Conservation (phyloP, 2,797 vertebrate genomes). For the Salarias fasciatus region DNA sequence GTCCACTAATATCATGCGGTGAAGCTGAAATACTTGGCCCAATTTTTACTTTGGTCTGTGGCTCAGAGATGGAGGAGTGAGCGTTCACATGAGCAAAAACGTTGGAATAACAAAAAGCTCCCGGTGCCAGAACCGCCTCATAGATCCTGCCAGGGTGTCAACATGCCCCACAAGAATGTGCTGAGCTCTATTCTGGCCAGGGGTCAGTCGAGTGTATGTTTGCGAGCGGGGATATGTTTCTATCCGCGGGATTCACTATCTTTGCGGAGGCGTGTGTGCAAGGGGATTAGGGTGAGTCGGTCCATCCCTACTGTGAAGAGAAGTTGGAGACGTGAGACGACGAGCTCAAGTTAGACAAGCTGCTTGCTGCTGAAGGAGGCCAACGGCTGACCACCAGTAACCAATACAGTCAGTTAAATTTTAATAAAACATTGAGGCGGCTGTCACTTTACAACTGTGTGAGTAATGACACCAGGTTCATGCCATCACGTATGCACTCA, state of each 20-base stretch:
- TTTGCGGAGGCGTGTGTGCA: slow-evolving; percentile 21
- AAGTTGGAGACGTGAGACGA: slow-evolving; percentile 15
- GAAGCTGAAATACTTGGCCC: slow-evolving; percentile 59
- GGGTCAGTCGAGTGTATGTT: slow-evolving; percentile 26
- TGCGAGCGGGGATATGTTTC: slow-evolving; percentile 17
- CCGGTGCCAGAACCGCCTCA: slow-evolving; percentile 66
- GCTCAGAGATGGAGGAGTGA: slow-evolving; percentile 54
- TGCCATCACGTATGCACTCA: not conserved
- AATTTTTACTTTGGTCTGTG: slow-evolving; percentile 62
- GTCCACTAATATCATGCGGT: slow-evolving; percentile 55
- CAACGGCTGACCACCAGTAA: slow-evolving; percentile 24
- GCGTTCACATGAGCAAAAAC: slow-evolving; percentile 63
- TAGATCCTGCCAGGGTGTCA: slow-evolving; percentile 76
- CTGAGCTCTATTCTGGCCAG: slow-evolving; percentile 60
- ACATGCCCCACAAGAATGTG: slow-evolving; percentile 75
- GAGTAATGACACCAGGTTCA: slow-evolving; percentile 12
- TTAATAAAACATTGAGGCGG: slow-evolving; percentile 14
- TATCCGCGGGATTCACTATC: slow-evolving; percentile 29
- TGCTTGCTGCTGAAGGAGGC: slow-evolving; percentile 10
- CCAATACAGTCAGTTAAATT: slow-evolving; percentile 12
- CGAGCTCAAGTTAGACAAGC: slow-evolving; percentile 26
- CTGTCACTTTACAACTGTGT: slow-evolving; percentile 6
- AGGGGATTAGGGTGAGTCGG: slow-evolving; percentile 49
- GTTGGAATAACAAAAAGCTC: slow-evolving; percentile 74
- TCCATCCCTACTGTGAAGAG: slow-evolving; percentile 32